phyloP scores from a whole-genome alignment of 2,888 invertebrate species.

The Helleia helle region DNA sequence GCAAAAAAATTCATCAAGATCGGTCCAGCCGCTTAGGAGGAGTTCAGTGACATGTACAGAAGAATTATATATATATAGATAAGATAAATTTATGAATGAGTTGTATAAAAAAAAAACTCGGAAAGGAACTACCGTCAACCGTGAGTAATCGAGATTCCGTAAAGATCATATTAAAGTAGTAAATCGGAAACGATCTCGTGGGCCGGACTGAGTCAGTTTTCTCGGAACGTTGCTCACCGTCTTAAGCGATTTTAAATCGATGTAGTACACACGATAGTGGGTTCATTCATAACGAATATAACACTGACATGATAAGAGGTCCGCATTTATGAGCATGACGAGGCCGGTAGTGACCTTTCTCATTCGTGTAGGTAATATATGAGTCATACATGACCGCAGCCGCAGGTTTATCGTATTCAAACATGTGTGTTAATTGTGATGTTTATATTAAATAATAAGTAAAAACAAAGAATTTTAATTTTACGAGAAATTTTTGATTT shows the following conservation, averaged over 20 bases:
- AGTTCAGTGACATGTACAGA: no score
- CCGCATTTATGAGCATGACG: constrained; percentile 27
- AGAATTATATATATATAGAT: no score
- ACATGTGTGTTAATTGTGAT: no score
- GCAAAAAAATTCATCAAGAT: no score
- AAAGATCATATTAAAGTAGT: constrained; percentile 24
- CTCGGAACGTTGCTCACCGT: constrained; percentile 29
- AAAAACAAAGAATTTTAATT: neutral
- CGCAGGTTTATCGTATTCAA: constrained; percentile 25
- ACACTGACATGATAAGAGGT: constrained; percentile 40
- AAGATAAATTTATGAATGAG: no score
- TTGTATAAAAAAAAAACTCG: no score
- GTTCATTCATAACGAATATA: constrained; percentile 54
- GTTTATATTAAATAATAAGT: no score
- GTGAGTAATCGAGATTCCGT: constrained; percentile 24
- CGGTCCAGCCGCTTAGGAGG: no score
- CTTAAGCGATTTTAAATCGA: constrained; percentile 35
- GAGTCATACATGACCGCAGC: constrained; percentile 28
- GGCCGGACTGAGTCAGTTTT: constrained; percentile 34
- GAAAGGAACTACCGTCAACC: constrained; percentile 9
- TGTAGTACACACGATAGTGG: constrained; percentile 33
- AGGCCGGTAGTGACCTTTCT: constrained; percentile 33
- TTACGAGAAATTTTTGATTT: no score
- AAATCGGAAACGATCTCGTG: constrained; percentile 46
- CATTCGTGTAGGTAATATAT: constrained; percentile 39